Conservation (phyloP, 2,113 vertebrate species). For the Microtus oregoni region DNA sequence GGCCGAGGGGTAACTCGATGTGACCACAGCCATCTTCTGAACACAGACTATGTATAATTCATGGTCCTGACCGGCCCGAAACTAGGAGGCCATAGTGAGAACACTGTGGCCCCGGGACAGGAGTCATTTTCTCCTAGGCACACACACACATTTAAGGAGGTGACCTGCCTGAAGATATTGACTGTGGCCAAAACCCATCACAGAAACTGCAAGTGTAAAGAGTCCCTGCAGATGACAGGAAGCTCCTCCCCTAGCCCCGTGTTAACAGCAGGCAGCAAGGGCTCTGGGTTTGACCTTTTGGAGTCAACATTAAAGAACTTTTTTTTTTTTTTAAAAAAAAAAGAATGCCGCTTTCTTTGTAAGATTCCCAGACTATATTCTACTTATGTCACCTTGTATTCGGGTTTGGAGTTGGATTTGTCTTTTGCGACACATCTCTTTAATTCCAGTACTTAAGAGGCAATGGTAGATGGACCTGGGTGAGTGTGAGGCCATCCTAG, state of each 20-base stretch:
- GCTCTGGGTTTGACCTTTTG: not conserved
- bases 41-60: not conserved
- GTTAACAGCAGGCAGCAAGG: constrained; percentile 37
- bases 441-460: not conserved
- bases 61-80: not conserved
- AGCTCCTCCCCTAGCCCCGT: not conserved
- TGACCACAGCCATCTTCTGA: not conserved
- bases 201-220: not conserved
- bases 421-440: not conserved
- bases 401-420: not conserved
- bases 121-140: not conserved
- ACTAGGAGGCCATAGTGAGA: not conserved
- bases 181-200: constrained; percentile 43
- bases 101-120: not conserved
- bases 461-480: not conserved
- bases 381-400: constrained; percentile 30
- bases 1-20: not conserved
- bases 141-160: constrained; percentile 24
- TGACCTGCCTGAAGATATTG: not conserved
- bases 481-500: not conserved
- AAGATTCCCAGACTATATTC: not conserved
- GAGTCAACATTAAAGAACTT: not conserved
- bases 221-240: not conserved
- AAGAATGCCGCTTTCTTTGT: not conserved
- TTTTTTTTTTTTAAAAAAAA: not conserved